Percentiles rank a stretch among this genome's conserved stretches.
Evolutionary conservation across 2,888 invertebrate species (phyloP).

Genomic region (Pherbina coryleti): DNA sequence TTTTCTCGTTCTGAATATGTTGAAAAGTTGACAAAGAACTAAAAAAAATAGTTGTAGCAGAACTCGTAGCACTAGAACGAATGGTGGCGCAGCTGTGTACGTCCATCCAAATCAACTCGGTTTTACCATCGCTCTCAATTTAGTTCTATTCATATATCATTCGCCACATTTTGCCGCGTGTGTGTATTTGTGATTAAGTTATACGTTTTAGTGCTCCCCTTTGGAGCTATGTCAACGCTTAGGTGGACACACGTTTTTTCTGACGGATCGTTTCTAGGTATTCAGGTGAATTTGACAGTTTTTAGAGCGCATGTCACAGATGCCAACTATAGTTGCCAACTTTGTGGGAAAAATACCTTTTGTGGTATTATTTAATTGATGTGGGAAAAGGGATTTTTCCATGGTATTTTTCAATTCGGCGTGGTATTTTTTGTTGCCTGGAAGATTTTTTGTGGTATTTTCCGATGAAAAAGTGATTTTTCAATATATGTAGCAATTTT

Average conservation of each 20-base stretch:
- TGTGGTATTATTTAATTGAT: too few relatives aligned
- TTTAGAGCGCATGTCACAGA: neutral
- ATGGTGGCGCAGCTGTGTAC: neutral
- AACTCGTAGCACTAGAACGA: slow-evolving; percentile 14
- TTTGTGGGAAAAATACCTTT: too few relatives aligned
- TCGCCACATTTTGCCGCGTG: neutral
- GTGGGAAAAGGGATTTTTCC: too few relatives aligned
- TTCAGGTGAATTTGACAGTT: neutral
- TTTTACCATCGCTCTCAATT: neutral
- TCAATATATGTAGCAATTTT: too few relatives aligned
- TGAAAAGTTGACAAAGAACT: neutral
- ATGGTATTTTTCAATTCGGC: too few relatives aligned
- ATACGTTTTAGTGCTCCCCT: neutral
- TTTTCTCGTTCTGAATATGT: neutral
- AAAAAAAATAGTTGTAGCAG: neutral
- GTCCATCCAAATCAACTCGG: neutral
- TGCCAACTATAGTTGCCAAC: neutral
- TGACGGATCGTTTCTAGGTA: too few relatives aligned
- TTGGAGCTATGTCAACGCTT: neutral
- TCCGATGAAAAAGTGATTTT: too few relatives aligned
- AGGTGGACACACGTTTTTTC: neutral
- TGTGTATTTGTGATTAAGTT: neutral
- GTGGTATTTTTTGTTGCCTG: too few relatives aligned
- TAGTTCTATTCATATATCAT: neutral
- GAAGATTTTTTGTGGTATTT: too few relatives aligned